Evolutionary conservation across 2,888 invertebrate genomes (phyloP), one percentile per base, ranked within the genome.

Genomic region (Synergus gifuensis): DNA sequence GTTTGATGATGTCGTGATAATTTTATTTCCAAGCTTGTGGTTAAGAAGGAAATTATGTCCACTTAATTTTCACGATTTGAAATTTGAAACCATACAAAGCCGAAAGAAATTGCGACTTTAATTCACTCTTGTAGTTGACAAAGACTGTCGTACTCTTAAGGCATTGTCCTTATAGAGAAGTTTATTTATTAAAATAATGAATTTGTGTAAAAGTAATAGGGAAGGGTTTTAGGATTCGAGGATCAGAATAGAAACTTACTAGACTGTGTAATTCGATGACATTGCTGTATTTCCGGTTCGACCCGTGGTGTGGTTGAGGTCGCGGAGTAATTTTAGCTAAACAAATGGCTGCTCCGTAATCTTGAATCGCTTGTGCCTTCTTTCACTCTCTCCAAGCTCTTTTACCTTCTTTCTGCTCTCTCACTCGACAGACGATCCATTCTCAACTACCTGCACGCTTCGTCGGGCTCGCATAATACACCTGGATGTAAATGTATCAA

Each of bases 321-420:
- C 87, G 80, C 79, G 79, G 80, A 79, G 87, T 86, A 88, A 87
- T 88, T 87, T 84, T 81, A 86, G 82, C 84, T 87, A 88, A 89
- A 89, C 85, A 87, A 85, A 87, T 82, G 84, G 82, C 78, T 76
- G 83, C 64, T 64, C 49, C 79, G 77, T 77, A 82, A 83, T 85
- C 83, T 82, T 77, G 42, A 58, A 76, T 76, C 44, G n/a, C 58
- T 4, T 79, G 22, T 78, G 58, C 46, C 42, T 64, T 76, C 77
- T 77, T 62, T 76, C 36, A 49, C 40, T 79, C 67, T 79, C 67
- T 40, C 44, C 44, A 49, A 9, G 44, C 60, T 67, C 69, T 73
- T 66, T 40, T 16, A 16, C 54, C 8, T 40, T 69, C 54, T 28
- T 42, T 58, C n/a, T 42, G 60, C 42, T 60, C 36, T 60, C 76